These are phyloP conservation scores for Umimayanthus kanabou DNA, from an alignment of 92 coral and sea anemone genomes.

Conservation along the genomic window DNA sequence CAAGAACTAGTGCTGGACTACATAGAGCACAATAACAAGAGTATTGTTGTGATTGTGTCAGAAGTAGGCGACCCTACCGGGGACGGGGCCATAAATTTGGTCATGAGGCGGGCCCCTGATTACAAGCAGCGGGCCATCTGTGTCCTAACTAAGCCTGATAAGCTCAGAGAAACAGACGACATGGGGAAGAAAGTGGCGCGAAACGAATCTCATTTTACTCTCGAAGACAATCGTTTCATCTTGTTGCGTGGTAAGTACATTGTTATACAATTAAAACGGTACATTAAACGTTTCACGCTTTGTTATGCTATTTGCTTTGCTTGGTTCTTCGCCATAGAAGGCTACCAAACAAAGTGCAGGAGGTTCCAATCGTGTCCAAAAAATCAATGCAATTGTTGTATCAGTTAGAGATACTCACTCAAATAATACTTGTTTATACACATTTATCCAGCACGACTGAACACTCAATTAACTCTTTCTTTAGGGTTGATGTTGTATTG, in stretches of 20 bases:
- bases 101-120: conserved; percentile 70
- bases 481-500: too few relatives aligned
- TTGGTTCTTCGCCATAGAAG: background rate
- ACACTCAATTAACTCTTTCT: too few relatives aligned
- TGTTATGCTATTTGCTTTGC: background rate
- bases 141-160: conserved; percentile 83
- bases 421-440: too few relatives aligned
- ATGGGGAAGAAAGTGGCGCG: conserved; percentile 70
- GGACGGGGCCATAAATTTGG: conserved; percentile 80
- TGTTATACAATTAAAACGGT: background rate
- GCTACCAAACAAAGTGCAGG: background rate
- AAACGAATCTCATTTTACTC: conserved; percentile 72
- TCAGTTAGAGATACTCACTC: too few relatives aligned
- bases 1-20: conserved; percentile 72
- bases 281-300: background rate
- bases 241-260: conserved; percentile 62
- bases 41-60: conserved; percentile 75
- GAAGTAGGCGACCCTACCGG: conserved; percentile 92
- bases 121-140: conserved; percentile 73
- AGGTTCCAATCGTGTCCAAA: background rate
- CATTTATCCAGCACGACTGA: too few relatives aligned
- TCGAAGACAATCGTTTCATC: conserved; percentile 76
- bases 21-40: conserved; percentile 76
- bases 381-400: too few relatives aligned
- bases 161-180: conserved; percentile 67